These are phyloP conservation scores for Seladonia tumulorum DNA, from an alignment of 2,888 invertebrate genomes.

Conservation along the genomic window DNA sequence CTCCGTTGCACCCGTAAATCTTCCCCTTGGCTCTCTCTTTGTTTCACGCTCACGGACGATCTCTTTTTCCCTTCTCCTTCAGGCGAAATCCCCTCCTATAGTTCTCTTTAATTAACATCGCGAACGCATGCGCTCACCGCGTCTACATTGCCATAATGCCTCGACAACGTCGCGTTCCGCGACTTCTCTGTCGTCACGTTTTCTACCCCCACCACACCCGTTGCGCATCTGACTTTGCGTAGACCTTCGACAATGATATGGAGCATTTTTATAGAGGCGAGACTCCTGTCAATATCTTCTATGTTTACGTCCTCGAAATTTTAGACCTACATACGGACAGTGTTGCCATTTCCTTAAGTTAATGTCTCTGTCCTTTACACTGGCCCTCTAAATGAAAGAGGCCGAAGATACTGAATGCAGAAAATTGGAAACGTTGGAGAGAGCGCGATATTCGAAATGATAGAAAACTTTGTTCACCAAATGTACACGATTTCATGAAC, in stretches of 20 bases:
- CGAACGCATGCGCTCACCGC: constrained; percentile 50
- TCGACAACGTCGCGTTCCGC: neutral
- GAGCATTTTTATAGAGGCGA: neutral
- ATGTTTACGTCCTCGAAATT: neutral
- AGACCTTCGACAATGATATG: neutral
- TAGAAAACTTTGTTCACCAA: neutral
- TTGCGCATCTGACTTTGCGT: neutral
- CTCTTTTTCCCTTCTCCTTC: constrained; percentile 57
- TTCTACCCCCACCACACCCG: neutral
- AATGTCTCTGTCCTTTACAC: neutral
- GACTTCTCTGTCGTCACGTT: neutral
- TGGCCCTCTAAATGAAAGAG: neutral
- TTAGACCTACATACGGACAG: neutral
- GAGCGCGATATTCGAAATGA: neutral
- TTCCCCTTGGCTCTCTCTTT: constrained; percentile 30
- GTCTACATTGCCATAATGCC: neutral
- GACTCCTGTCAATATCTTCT: neutral
- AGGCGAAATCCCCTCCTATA: constrained; percentile 20
- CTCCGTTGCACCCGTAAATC: constrained; percentile 37
- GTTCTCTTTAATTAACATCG: constrained; percentile 37
- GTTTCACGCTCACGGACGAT: constrained; percentile 37
- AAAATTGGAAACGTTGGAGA: neutral
- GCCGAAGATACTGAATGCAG: neutral
- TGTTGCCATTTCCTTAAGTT: neutral
- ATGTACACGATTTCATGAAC: neutral